Evolutionary conservation across 2,797 vertebrate genomes (phyloP).

Genomic region (Kryptolebias ocellatus): DNA sequence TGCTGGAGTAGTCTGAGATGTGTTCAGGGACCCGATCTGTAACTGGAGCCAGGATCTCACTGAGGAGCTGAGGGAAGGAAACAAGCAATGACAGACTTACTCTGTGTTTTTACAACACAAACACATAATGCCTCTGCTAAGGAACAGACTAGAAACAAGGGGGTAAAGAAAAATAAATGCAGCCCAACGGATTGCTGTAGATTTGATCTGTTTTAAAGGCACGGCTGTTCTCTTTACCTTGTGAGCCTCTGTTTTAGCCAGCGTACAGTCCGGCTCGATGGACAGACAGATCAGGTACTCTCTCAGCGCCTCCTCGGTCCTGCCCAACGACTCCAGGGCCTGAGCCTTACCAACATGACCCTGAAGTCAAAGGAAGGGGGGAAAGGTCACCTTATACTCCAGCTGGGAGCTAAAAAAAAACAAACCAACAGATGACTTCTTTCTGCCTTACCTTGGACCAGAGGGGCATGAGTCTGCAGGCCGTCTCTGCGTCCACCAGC

Average conservation of each 20-base stretch:
- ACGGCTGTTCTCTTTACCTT: constrained; percentile 75
- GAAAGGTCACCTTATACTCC: not conserved
- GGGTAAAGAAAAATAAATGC: no score
- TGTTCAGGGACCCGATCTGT: constrained; percentile 86
- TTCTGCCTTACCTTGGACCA: constrained; percentile 88
- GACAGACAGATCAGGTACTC: constrained; percentile 90
- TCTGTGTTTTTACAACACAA: not conserved
- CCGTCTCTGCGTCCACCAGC: constrained; percentile 85
- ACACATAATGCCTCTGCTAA: not conserved
- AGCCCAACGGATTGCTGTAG: not conserved
- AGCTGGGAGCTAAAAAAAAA: not conserved
- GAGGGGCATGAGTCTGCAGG: constrained; percentile 87
- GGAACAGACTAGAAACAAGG: not conserved
- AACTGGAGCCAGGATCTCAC: constrained; percentile 88
- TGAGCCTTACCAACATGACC: constrained; percentile 90
- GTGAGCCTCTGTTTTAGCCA: constrained; percentile 84
- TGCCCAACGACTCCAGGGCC: constrained; percentile 86
- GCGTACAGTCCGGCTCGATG: constrained; percentile 86
- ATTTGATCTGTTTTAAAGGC: no score
- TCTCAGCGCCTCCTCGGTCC: constrained; percentile 88
- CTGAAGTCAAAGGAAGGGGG: constrained; percentile 69
- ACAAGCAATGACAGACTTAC: not conserved
- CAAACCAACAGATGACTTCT: not conserved
- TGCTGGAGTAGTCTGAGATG: constrained; percentile 83
- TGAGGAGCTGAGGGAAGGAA: constrained; percentile 82